Evolutionary conservation across 2,797 vertebrate species (phyloP), one percentile per base, ranked within the genome.

Genomic region (Bradypus variegatus): DNA sequence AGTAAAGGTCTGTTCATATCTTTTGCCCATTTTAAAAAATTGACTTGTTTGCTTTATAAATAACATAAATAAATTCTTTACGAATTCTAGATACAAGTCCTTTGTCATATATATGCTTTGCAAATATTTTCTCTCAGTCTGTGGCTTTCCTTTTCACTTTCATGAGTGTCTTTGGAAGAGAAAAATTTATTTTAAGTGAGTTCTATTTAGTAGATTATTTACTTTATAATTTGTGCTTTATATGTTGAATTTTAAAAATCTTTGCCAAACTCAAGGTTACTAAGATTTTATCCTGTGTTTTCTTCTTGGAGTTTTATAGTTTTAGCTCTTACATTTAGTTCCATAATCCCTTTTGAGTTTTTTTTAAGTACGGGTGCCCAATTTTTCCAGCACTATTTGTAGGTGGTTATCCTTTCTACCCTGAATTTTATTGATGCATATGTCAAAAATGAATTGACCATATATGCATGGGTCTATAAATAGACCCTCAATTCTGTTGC

Each of bases 91-190:
- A n/a, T 64, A 62, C 3, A 76, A 77, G 41, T 41, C 31, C 29
- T 90, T 55, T 67, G 62, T 89, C 36, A 19, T 36, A 53, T 15
- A 45, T 19, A 75, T 29, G 67, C 70, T 87, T 79, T 88, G 13
- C 8, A 82, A 70, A 70, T 80, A 82, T 70, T 80, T 78, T 82
- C 65, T 83, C 90, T 89, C 72, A 21, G 18, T 64, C 69, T 80
- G 3, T n/a, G 36, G 12, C 36, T 80, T 94, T 93, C 23, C 41
- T 78, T 87, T 75, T 64, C 75, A 88, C 88, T 91, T 53, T 81
- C 79, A 36, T 89, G 72, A 60, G 3, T 55, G 31, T 87, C 23
- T 85, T 82, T 62, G 60, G 62, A 94, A 84, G 23, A 76, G 12
- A 60, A 41, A 86, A 29, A 13, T 50, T 91, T 88, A 29, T 84